Conservation (phyloP, 2,888 invertebrate genomes). For the Sinelater perroti region DNA sequence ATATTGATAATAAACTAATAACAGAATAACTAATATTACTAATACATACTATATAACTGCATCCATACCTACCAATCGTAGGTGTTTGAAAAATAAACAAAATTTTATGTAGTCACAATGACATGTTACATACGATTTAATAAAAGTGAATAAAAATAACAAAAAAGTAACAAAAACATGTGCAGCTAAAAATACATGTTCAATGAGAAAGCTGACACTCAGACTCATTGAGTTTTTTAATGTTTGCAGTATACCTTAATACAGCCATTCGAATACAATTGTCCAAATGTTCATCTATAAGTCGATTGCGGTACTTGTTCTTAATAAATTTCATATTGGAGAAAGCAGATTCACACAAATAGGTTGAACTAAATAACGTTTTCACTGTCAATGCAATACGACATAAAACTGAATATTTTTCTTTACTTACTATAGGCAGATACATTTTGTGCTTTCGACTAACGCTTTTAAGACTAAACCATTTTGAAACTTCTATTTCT, state of each 20-base stretch:
- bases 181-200: constrained; percentile 16
- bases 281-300: too few relatives aligned
- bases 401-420: constrained; percentile 31
- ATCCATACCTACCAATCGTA: constrained; percentile 15
- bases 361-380: constrained; percentile 25
- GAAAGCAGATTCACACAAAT: constrained; percentile 19
- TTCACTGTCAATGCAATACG: constrained; percentile 31
- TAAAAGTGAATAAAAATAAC: not conserved
- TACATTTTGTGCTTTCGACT: constrained; percentile 27
- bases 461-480: constrained; percentile 30
- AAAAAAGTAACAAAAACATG: constrained; percentile 15
- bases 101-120: constrained; percentile 15
- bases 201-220: constrained; percentile 30
- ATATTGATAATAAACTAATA: not conserved
- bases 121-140: constrained; percentile 3
- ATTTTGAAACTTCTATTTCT: constrained; percentile 39
- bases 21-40: constrained; percentile 1
- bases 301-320: constrained; percentile 31
- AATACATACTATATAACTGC: constrained; percentile 8
- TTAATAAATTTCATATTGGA: constrained; percentile 36
- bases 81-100: constrained; percentile 14
- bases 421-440: constrained; percentile 26
- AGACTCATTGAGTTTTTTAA: constrained; percentile 26
- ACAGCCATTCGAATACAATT: too few relatives aligned
- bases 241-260: constrained; percentile 24